phyloP scores from a whole-genome alignment of 2,113 vertebrate genomes.

The Callithrix jacchus region DNA sequence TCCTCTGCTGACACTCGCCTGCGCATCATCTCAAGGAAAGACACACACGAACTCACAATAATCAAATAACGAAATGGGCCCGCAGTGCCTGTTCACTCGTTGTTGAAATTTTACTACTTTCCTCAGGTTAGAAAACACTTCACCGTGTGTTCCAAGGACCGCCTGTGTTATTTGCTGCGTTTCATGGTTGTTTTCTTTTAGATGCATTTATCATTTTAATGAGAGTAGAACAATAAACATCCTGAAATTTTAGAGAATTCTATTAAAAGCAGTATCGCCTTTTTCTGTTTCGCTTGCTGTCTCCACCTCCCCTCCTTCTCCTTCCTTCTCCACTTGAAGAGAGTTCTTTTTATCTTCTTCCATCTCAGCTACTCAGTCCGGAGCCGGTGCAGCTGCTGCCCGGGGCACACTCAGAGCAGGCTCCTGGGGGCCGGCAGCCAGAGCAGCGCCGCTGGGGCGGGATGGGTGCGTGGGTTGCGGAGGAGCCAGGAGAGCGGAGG shows the following conservation, averaged over 20 bases:
- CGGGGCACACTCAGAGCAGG: too few species aligned
- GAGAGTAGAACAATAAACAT: neutral
- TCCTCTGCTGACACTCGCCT: neutral
- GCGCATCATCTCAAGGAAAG: neutral
- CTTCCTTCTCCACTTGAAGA: too few species aligned
- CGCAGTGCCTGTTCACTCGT: neutral
- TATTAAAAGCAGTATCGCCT: too few species aligned
- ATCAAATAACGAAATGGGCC: neutral
- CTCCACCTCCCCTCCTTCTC: too few species aligned
- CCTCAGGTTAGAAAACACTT: neutral
- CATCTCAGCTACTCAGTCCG: too few species aligned
- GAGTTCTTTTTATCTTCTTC: too few species aligned
- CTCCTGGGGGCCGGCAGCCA: too few species aligned
- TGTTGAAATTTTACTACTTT: neutral
- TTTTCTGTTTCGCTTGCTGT: too few species aligned
- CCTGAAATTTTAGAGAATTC: neutral
- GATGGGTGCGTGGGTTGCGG: too few species aligned
- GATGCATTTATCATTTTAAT: neutral
- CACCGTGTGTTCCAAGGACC: neutral
- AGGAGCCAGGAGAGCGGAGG: too few species aligned
- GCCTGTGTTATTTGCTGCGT: neutral
- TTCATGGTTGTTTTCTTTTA: neutral
- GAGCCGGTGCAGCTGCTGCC: too few species aligned
- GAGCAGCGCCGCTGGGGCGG: too few species aligned
- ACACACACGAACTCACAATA: neutral